Evolutionary conservation across 2,888 invertebrate genomes (phyloP), one percentile per base, ranked within the genome.

Genomic region (Pseudoips prasinana): DNA sequence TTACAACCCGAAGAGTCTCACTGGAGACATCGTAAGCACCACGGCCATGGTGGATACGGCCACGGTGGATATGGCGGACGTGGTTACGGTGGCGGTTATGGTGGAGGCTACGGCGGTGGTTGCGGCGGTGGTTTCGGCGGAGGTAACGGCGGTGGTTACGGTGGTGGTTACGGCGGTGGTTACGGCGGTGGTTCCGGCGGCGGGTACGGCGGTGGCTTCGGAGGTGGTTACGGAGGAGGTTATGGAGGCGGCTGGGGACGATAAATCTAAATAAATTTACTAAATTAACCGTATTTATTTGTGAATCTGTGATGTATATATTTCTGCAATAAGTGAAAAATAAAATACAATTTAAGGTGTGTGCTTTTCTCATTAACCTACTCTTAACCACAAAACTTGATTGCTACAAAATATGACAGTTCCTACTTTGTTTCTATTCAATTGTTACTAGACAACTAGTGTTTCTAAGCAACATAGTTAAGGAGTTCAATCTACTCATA

Each of bases 1-100:
- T 17, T 43, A 5, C 39, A 35, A 6, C 35, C 47, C 0, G 55
- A 39, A 1, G 62, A 71, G 35, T 35, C 56, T 0, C 35, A 8
- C 24, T 40, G 41, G 34, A 33, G 40, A 1, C 29, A 40, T 2
- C 20, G 7, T 20, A 7, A 7, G 7, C 20, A 7, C 7, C 20
- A 20, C 7, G 7, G 20, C 2, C 4, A 8, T 7, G 32, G 36
- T 29, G 30, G 37, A 10, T 30, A 10, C n/a, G 33, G 47, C 3
- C 8, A 34, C 18, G 29, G 28, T 7, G 33, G 47, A 2, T 10
- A 32, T 11, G 28, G 27, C 1, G n/a, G 7, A 4, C 20, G 32
- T 0, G 27, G 43, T 5, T 27, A 44, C 17, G 40, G 46, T 0
- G 38, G 53, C 3, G 46, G 56, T 0, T 49, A 46, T n/a, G 52